These are phyloP conservation scores for Dioctria linearis DNA, from an alignment of 2,888 invertebrate genomes.

Conservation along the genomic window DNA sequence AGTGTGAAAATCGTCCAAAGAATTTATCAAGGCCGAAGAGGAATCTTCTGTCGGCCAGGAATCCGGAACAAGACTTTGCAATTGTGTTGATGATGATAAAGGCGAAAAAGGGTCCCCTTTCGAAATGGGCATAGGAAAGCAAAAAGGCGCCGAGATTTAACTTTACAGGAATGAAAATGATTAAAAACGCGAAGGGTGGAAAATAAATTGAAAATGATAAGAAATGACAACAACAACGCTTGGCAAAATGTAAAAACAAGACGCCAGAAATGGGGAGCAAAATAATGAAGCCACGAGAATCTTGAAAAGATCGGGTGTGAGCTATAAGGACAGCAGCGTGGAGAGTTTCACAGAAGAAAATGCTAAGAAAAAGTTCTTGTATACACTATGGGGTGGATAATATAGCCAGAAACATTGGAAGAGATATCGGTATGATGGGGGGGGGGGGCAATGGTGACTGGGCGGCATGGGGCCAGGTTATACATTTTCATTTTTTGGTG, in stretches of 20 bases:
- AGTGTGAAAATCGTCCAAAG: background rate
- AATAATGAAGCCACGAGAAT: constrained; percentile 47
- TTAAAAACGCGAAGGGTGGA: constrained; percentile 45
- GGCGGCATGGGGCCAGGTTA: background rate
- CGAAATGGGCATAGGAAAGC: constrained; percentile 4
- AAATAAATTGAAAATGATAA: constrained; percentile 53
- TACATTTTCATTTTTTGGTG: background rate
- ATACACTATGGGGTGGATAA: constrained; percentile 19
- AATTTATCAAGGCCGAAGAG: constrained; percentile 3
- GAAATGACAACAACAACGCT: constrained; percentile 49
- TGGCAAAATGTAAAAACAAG: background rate
- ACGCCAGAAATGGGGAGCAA: constrained; percentile 30
- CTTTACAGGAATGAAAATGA: constrained; percentile 51
- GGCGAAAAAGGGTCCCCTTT: constrained; percentile 27
- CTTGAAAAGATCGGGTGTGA: constrained; percentile 12
- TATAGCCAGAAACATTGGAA: background rate
- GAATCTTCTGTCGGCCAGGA: background rate
- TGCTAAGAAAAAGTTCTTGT: constrained; percentile 26
- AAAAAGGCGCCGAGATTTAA: constrained; percentile 47
- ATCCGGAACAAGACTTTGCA: constrained; percentile 36
- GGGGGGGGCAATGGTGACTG: background rate
- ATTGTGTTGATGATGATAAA: constrained; percentile 51
- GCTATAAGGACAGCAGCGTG: background rate
- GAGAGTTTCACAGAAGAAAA: constrained; percentile 33
- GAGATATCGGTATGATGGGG: too few species aligned